Evolutionary conservation across 1,140 invertebrate species (phyloP), one percentile per base, ranked within the genome.

Genomic region (Neodiprion fabricii): DNA sequence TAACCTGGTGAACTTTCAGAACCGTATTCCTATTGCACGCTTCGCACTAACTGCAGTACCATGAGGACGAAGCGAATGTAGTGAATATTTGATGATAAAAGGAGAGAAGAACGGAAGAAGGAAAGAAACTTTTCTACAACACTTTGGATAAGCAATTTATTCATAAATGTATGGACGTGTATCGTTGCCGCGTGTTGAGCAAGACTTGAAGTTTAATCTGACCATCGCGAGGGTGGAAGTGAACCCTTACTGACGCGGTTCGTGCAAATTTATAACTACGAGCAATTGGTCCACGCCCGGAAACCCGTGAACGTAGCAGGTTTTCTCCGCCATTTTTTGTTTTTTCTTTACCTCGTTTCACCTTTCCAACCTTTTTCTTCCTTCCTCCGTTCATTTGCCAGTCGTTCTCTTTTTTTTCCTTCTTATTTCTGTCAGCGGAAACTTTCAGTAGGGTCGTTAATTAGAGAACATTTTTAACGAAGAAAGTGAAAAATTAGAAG

Each of bases 171-270:
- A 40, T 2, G 28, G 28, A 5, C 5, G 28, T 5, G 28, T 40
- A 40, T 40, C 28, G 28, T 5, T 40, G 28, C 28, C 28, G 28
- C 1, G 28, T 40, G 28, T 2, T 69, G 70, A 69, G n/a, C 14
- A 72, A 73, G 77, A 77, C 78, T 79, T 74, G 72, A 79, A 79
- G 73, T 79, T 79, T 77, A 77, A 77, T 72, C 72, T 75, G 77
- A 79, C 78, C 61, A 40, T 65, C 12, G 17, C 61, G 12, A 65
- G 12, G 17, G 17, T 14, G 61, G 17, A 65, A 14, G 12, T 17
- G 17, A 65, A 21, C 61, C 61, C 61, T 65, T 17, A 21, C 61
- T 7, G 5, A 40, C 61, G 61, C 4, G 1, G 61, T 14, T 65
- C 7, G 17, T 65, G 17, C 17, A 65, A 65, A 14, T 65, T 65